Conservation (phyloP, 2,113 vertebrate species). For the Columbina picui region DNA sequence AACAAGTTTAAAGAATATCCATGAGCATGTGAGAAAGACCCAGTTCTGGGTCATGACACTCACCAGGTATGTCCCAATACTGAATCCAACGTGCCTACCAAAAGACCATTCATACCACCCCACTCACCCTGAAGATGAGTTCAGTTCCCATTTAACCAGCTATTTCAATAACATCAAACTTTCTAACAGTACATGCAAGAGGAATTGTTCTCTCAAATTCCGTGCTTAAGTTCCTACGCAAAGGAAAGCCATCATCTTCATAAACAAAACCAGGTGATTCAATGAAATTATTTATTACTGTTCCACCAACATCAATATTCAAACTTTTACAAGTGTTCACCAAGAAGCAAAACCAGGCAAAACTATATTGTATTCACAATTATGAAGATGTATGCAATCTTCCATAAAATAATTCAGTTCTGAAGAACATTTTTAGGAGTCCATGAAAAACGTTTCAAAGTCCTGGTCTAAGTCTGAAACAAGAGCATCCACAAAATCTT, state of each 20-base stretch:
- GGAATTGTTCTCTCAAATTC: background rate
- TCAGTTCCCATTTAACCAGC: background rate
- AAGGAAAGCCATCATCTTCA: background rate
- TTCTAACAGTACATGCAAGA: background rate
- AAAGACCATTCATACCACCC: background rate
- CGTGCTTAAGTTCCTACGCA: background rate
- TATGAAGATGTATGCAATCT: background rate
- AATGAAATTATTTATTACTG: conserved; percentile 67
- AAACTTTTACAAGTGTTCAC: background rate
- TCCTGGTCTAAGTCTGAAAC: conserved; percentile 91
- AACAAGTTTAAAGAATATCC: background rate
- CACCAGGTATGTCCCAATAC: background rate
- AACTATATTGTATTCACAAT: background rate
- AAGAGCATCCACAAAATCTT: conserved; percentile 93
- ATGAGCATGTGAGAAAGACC: background rate
- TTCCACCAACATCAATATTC: background rate
- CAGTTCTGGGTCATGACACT: background rate
- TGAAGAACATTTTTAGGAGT: conserved; percentile 78
- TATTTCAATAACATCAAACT: background rate
- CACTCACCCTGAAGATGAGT: background rate
- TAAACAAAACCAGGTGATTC: background rate
- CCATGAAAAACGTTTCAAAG: conserved; percentile 91
- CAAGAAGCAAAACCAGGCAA: background rate
- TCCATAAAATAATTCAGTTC: background rate
- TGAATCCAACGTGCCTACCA: background rate